Evolutionary conservation across 2,113 vertebrate genomes (phyloP).

Genomic region (Centropristis striata): DNA sequence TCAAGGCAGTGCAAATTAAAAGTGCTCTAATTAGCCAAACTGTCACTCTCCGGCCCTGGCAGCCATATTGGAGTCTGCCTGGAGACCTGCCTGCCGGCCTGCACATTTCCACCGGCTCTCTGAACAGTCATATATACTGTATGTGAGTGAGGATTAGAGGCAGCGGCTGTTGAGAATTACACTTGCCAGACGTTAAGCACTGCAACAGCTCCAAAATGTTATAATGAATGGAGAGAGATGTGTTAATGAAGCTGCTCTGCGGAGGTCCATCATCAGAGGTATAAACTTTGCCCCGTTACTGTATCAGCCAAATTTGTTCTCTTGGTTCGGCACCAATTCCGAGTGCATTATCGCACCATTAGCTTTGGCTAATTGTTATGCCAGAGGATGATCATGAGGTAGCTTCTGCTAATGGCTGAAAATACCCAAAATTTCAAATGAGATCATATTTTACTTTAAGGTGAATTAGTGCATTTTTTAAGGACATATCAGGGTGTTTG

Average conservation of each 20-base stretch:
- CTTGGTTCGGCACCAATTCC: constrained; percentile 19
- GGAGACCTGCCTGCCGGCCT: constrained; percentile 51
- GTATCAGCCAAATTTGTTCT: constrained; percentile 33
- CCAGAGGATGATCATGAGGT: constrained; percentile 3
- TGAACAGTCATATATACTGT: constrained; percentile 39
- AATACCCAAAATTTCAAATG: not conserved
- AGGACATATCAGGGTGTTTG: not conserved
- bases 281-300: constrained; percentile 13
- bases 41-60: constrained; percentile 67
- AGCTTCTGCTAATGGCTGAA: not conserved
- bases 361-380: constrained; percentile 26
- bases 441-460: not conserved
- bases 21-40: constrained; percentile 74
- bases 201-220: constrained; percentile 19
- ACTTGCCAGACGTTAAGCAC: constrained; percentile 47
- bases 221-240: constrained; percentile 28
- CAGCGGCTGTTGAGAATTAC: constrained; percentile 47
- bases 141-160: constrained; percentile 50
- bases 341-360: constrained; percentile 30
- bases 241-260: constrained; percentile 41
- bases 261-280: constrained; percentile 22
- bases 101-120: constrained; percentile 43
- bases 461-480: not conserved
- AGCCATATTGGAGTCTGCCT: constrained; percentile 59
- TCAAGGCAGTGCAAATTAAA: constrained; percentile 74